Evolutionary conservation across 2,888 invertebrate species (phyloP), one percentile per base, ranked within the genome.

Genomic region (Loripinus fragilis): DNA sequence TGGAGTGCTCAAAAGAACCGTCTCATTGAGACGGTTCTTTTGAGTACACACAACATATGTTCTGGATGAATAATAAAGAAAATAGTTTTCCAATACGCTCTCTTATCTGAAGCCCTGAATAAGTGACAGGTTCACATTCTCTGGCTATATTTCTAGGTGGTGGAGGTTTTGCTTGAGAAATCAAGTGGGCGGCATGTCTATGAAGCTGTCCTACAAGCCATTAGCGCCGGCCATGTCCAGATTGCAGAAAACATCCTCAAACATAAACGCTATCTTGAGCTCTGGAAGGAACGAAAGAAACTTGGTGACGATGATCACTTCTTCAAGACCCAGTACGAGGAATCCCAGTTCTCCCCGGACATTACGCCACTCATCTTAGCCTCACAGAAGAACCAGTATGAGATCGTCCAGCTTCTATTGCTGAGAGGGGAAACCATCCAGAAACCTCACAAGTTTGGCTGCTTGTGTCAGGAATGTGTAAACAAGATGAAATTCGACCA

Each of bases 171-270:
- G 33, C 82, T 93, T 76, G 91, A 92, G 67, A 85, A 87, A 25
- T 89, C 90, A 30, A 91, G 90, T 80, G 90, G 91, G 52, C 88
- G 90, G 23, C 91, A 91, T 80, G 91, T 93, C 41, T 90, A 92
- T 73, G 92, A 93, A 78, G 92, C 93, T 0, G 90, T 92, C 0
- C 85, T 93, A 30, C 89, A 91, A 55, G 91, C 93, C 69, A 93
- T 93, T 74, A 91, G 91, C 76, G 90, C 91, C n/a, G 92, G 92
- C 5, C 93, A 93, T 82, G 90, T 91, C 7, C 92, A 93, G 80
- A 93, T 93, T 45, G 92, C 93, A 3, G 92, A 92, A 83, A 90
- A 89, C 55, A 93, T 93, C 71, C 87, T 93, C 55, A 92, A 92
- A 73, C 92, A 93, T 81, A 87, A 90, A 33, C 90, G 91, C 7